Conservation (phyloP, 2,113 vertebrate species). For the Trogon melanurus region DNA sequence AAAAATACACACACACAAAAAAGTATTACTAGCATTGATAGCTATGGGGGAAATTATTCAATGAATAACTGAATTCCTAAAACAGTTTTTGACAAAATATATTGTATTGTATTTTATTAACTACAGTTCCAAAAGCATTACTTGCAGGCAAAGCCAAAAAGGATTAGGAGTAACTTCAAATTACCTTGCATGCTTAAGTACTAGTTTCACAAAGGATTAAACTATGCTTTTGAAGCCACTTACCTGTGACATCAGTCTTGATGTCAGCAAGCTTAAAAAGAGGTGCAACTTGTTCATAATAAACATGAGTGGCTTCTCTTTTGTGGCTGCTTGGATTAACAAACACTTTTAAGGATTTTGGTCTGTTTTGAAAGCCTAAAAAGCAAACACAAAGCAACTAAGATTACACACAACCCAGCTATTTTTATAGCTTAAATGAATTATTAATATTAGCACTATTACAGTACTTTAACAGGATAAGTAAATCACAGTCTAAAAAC, state of each 20-base stretch:
- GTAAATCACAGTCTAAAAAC: background rate
- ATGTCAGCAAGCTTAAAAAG: constrained; percentile 92
- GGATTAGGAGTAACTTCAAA: constrained; percentile 21
- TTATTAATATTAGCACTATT: background rate
- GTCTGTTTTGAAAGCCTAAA: constrained; percentile 86
- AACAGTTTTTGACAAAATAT: background rate
- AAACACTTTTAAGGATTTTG: constrained; percentile 89
- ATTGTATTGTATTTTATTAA: background rate
- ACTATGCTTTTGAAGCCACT: constrained; percentile 46
- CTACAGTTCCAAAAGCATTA: background rate
- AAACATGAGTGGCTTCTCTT: constrained; percentile 87
- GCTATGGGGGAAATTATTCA: background rate
- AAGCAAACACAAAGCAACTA: background rate
- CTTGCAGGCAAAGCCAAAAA: background rate
- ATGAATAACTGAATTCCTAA: background rate
- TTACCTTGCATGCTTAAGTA: background rate
- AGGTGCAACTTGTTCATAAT: constrained; percentile 89
- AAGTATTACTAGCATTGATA: background rate
- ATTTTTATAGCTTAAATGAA: background rate
- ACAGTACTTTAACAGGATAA: background rate
- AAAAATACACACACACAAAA: background rate
- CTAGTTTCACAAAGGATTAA: background rate
- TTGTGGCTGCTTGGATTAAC: constrained; percentile 95
- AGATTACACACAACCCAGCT: background rate
- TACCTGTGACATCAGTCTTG: constrained; percentile 90